Conservation (phyloP, 1,140 invertebrate species). For the Dinoponera quadriceps region DNA sequence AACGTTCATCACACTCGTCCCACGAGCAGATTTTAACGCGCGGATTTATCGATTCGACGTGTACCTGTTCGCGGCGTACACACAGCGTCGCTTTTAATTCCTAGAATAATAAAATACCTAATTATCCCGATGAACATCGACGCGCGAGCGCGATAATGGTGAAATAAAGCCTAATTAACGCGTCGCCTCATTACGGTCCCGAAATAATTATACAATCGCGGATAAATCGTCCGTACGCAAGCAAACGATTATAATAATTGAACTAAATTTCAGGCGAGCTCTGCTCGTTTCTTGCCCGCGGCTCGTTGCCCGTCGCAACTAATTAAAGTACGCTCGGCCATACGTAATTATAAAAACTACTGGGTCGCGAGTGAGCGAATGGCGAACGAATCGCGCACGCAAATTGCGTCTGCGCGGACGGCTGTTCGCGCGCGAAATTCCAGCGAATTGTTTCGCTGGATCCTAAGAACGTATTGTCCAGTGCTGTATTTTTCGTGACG, state of each 20-base stretch:
- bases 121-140: conserved; percentile 40
- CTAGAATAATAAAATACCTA: conserved; percentile 33
- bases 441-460: no score
- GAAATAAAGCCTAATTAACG: conserved; percentile 52
- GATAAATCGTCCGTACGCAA: conserved; percentile 47
- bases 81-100: background rate
- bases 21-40: background rate
- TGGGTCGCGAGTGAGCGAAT: background rate
- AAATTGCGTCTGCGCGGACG: background rate
- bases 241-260: conserved; percentile 50
- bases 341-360: conserved; percentile 42
- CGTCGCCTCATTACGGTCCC: conserved; percentile 41
- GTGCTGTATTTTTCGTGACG: no score
- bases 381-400: conserved; percentile 13
- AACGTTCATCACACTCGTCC: no score
- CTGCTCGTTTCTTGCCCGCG: conserved; percentile 35
- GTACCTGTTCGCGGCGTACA: background rate
- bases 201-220: conserved; percentile 54
- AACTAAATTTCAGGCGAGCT: conserved; percentile 37
- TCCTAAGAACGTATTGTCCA: no score
- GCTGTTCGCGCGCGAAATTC: background rate
- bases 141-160: conserved; percentile 30
- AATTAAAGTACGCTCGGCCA: conserved; percentile 41
- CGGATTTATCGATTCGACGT: conserved; percentile 7
- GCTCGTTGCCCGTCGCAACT: conserved; percentile 8